Evolutionary conservation across 2,888 invertebrate species (phyloP).

Genomic region (Hypena proboscidalis): DNA sequence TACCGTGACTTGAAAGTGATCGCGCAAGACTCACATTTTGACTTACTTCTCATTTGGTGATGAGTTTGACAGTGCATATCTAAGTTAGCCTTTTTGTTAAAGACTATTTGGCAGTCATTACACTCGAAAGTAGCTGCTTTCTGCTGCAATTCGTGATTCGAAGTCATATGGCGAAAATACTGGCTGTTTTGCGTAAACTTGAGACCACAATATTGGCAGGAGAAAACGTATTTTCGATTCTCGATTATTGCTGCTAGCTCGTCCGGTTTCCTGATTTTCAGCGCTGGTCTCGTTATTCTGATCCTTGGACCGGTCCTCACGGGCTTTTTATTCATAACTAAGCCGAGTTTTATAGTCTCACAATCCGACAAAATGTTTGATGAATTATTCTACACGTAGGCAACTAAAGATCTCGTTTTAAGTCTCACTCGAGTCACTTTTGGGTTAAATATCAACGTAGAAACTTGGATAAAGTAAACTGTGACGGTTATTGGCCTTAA

Average conservation of each 20-base stretch:
- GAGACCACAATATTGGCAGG: conserved; percentile 73
- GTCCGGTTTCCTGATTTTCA: conserved; percentile 56
- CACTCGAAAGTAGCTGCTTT: conserved; percentile 70
- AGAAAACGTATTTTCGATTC: conserved; percentile 66
- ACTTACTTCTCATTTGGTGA: conserved; percentile 70
- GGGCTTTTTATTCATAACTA: conserved; percentile 76
- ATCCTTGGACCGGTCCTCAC: conserved; percentile 71
- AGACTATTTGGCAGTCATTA: conserved; percentile 74
- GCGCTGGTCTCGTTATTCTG: conserved; percentile 66
- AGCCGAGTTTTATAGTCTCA: conserved; percentile 36
- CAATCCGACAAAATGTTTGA: conserved; percentile 27
- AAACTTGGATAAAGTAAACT: background rate
- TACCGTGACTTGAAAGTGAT: conserved; percentile 78
- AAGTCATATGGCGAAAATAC: conserved; percentile 78
- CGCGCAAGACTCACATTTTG: conserved; percentile 72
- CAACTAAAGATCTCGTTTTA: conserved; percentile 26
- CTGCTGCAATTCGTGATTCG: conserved; percentile 73
- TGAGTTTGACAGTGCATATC: conserved; percentile 72
- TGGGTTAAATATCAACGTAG: background rate
- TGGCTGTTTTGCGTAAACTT: conserved; percentile 78
- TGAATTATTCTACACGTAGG: conserved; percentile 51
- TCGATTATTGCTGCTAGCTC: conserved; percentile 48
- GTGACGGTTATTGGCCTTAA: conserved; percentile 13
- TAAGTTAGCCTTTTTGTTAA: conserved; percentile 66
- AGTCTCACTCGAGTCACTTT: conserved; percentile 13